phyloP scores from a whole-genome alignment of 2,797 vertebrate genomes.

The Chaetodon trifasciatus region DNA sequence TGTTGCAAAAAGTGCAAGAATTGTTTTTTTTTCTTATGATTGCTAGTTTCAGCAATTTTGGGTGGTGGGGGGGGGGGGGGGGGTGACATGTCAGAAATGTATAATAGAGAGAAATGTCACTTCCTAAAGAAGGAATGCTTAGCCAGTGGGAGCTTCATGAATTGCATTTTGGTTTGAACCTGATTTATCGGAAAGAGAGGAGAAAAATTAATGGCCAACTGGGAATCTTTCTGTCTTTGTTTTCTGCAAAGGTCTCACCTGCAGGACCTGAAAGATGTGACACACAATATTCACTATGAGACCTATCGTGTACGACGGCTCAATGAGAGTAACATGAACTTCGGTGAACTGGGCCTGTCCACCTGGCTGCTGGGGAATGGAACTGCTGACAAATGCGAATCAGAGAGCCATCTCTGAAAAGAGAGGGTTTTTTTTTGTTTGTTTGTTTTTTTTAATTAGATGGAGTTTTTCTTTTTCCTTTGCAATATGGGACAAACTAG shows the following conservation, averaged over 20 bases:
- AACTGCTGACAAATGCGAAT: slow-evolving; percentile 64
- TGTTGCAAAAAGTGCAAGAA: neutral
- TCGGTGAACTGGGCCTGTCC: slow-evolving; percentile 77
- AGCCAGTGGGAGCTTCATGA: neutral
- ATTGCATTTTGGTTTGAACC: neutral
- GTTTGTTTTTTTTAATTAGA: too few species aligned
- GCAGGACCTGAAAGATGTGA: slow-evolving; percentile 97
- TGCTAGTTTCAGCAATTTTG: neutral
- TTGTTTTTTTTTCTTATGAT: too few species aligned
- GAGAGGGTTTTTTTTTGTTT: too few species aligned
- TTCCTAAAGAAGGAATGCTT: neutral
- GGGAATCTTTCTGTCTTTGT: slow-evolving; percentile 15
- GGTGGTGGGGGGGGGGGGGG: too few species aligned
- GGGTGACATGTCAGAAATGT: neutral
- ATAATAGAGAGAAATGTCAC: neutral
- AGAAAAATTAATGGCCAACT: neutral
- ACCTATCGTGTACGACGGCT: slow-evolving; percentile 91
- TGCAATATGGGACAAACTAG: slow-evolving; percentile 36
- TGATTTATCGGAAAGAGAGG: neutral
- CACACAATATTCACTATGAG: slow-evolving; percentile 96
- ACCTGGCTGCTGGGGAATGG: slow-evolving; percentile 77
- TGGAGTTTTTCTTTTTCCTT: too few species aligned
- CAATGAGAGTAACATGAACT: slow-evolving; percentile 88
- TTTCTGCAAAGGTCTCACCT: slow-evolving; percentile 90
- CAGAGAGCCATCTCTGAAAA: slow-evolving; percentile 80